Percentiles rank a stretch among this genome's conserved stretches.
These are phyloP conservation scores for Cheilosia scutellata DNA, from an alignment of 2,888 invertebrate species.

Conservation along the genomic window DNA sequence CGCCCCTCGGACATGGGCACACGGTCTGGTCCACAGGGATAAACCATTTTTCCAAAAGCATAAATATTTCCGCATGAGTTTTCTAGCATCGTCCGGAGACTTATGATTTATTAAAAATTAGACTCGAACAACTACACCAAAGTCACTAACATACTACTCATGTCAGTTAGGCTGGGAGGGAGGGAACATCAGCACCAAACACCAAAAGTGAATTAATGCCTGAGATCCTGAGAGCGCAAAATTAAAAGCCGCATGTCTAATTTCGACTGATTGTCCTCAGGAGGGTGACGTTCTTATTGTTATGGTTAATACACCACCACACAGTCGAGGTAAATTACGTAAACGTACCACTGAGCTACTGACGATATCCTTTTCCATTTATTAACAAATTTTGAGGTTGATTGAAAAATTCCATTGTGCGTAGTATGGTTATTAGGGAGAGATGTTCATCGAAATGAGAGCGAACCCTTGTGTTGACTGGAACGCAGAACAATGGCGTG, in stretches of 20 bases:
- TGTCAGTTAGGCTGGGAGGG: not conserved
- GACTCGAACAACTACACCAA: constrained; percentile 25
- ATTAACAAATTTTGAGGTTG: constrained; percentile 59
- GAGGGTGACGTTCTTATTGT: constrained; percentile 11
- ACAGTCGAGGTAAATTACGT: too few species aligned
- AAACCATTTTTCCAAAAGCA: constrained; percentile 38
- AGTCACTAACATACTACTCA: not conserved
- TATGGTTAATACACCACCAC: not conserved
- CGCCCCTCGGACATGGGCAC: not conserved
- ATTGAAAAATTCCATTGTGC: constrained; percentile 62
- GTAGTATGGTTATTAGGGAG: constrained; percentile 26
- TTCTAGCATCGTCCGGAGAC: constrained; percentile 1
- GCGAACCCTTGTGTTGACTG: constrained; percentile 45
- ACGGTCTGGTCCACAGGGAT: not conserved
- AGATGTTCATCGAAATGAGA: constrained; percentile 41
- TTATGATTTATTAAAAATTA: constrained; percentile 49
- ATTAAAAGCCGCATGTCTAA: constrained; percentile 64
- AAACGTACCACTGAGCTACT: not conserved
- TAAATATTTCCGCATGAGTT: constrained; percentile 43
- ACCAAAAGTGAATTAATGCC: constrained; percentile 48
- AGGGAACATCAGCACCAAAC: not conserved
- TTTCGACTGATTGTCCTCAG: constrained; percentile 41
- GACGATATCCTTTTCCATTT: constrained; percentile 35
- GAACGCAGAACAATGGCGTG: constrained; percentile 43
- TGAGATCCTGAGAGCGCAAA: constrained; percentile 7